Evolutionary conservation across 2,888 invertebrate genomes (phyloP).

Genomic region (Agrotis ipsilon): DNA sequence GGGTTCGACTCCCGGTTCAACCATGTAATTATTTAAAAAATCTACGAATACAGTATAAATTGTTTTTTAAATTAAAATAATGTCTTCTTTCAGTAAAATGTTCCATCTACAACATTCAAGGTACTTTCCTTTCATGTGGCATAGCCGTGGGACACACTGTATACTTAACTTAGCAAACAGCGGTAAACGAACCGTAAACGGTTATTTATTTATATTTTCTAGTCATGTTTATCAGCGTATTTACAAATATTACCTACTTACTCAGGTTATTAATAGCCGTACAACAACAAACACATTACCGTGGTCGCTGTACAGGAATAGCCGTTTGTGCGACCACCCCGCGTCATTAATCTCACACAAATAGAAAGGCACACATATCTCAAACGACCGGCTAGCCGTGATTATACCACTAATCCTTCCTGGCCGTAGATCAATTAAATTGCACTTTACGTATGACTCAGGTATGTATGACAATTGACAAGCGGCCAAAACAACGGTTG

Average conservation of each 20-base stretch:
- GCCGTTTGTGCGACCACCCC: conserved; percentile 44
- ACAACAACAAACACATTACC: conserved; percentile 35
- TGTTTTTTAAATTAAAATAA: too few relatives aligned
- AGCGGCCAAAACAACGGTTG: conserved; percentile 7
- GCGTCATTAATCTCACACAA: conserved; percentile 63
- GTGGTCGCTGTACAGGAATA: conserved; percentile 44
- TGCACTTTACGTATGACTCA: conserved; percentile 19
- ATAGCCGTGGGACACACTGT: too few relatives aligned
- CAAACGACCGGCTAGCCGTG: conserved; percentile 22
- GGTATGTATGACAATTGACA: conserved; percentile 15
- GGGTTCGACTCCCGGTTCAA: too few relatives aligned
- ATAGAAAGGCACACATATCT: conserved; percentile 65
- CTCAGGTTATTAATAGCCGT: conserved; percentile 22
- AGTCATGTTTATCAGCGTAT: too few relatives aligned
- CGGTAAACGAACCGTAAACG: too few relatives aligned
- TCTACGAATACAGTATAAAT: too few relatives aligned
- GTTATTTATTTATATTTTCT: too few relatives aligned
- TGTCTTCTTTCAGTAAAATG: too few relatives aligned
- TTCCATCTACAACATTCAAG: too few relatives aligned
- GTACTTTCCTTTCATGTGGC: too few relatives aligned
- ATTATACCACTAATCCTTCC: conserved; percentile 50
- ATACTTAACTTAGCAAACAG: too few relatives aligned
- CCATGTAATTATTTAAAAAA: too few relatives aligned
- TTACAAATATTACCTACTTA: conserved; percentile 19
- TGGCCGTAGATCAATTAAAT: conserved; percentile 53